Evolutionary conservation across 1,140 invertebrate species (phyloP).

Genomic region (Drosophila setifemur): DNA sequence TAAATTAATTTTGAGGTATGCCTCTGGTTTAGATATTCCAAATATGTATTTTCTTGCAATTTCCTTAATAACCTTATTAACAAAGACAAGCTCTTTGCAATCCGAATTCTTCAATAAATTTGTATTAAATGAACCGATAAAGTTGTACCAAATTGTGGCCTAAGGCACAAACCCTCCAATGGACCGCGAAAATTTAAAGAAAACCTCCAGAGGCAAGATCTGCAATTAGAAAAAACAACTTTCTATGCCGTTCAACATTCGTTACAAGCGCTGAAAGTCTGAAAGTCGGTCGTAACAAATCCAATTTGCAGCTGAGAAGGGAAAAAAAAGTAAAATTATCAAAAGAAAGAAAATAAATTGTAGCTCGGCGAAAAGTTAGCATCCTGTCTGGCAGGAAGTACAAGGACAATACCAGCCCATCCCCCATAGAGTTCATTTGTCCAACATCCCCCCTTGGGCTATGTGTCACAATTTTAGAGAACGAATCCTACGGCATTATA

Average conservation of each 20-base stretch:
- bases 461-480: constrained; percentile 62
- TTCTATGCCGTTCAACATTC: constrained; percentile 35
- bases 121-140: constrained; percentile 49
- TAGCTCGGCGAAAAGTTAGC: constrained; percentile 46
- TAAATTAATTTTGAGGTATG: too few relatives aligned
- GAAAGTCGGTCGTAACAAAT: constrained; percentile 52
- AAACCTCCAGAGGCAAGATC: not conserved
- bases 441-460: constrained; percentile 34
- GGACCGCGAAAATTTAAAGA: not conserved
- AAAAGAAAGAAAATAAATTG: constrained; percentile 52
- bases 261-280: constrained; percentile 45
- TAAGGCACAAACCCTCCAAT: not conserved
- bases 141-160: constrained; percentile 16
- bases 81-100: not conserved
- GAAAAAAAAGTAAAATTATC: constrained; percentile 56
- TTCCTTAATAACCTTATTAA: not conserved
- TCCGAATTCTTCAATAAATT: constrained; percentile 17
- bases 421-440: not conserved
- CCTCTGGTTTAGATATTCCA: too few relatives aligned
- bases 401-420: constrained; percentile 25
- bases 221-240: constrained; percentile 43
- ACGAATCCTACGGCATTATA: constrained; percentile 58
- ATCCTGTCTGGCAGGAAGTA: constrained; percentile 12
- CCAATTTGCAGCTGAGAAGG: constrained; percentile 41
- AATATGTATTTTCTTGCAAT: too few relatives aligned